Evolutionary conservation across 2,797 vertebrate species (phyloP).

Genomic region (Borostomias antarcticus): DNA sequence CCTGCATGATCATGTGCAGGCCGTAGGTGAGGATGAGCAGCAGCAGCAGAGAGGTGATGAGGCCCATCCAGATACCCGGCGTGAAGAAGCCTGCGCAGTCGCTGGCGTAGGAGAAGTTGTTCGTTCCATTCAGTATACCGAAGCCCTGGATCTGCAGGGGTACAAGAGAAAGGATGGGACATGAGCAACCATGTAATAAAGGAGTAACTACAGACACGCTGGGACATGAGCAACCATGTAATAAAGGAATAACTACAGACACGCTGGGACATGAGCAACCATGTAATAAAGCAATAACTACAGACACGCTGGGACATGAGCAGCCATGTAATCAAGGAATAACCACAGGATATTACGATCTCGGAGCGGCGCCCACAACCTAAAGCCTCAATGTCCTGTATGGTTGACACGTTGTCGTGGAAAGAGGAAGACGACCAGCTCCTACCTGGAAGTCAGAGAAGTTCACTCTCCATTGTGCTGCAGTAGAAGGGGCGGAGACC

Average conservation of each 20-base stretch:
- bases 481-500: constrained; percentile 29
- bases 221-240: not conserved
- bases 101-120: constrained; percentile 84
- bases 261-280: not conserved
- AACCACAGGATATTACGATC: too few relatives aligned
- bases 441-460: constrained; percentile 86
- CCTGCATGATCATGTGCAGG: constrained; percentile 89
- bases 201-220: not conserved
- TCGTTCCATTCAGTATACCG: constrained; percentile 67
- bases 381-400: not conserved
- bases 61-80: constrained; percentile 90
- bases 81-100: constrained; percentile 92
- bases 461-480: constrained; percentile 68
- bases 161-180: not conserved
- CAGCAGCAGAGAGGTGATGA: constrained; percentile 82
- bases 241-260: not conserved
- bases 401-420: not conserved
- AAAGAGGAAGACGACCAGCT: not conserved
- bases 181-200: constrained; percentile 1
- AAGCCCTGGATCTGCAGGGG: constrained; percentile 86
- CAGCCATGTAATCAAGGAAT: not conserved
- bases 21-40: constrained; percentile 85
- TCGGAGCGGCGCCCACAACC: too few relatives aligned
- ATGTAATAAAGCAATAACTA: not conserved
- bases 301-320: not conserved